Base-by-base conservation (phyloP, 2,113 vertebrate species). In the Microcebus tavaratra region DNA sequence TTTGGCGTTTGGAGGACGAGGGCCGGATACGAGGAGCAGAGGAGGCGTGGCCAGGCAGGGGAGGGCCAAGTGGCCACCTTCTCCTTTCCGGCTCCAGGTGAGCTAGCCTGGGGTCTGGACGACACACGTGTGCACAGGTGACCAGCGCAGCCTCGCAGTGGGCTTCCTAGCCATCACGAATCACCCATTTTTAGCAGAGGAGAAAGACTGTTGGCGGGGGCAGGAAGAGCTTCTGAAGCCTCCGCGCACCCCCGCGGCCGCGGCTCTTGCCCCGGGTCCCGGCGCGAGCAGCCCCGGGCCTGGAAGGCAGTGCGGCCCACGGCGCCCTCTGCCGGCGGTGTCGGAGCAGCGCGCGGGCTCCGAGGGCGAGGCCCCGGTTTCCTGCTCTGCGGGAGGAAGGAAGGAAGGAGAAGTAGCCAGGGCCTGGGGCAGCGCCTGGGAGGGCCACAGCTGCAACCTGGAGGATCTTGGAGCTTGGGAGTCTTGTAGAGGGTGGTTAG, bases 311-410 rank as follows among this genome's bases (percentile, higher is more conserved):
- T 70, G 94, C 67, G 92, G 6, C 65, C 88, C 94, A 86, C 90
- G 85, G 90, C 81, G 85, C 97, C 88, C 97, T 92, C 98, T 98
- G 97, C 97, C 85, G 98, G 59, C 5, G 3, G 8, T 34, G 3
- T n/a, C 53, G 23, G 72, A 8, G 45, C 39, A 3, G 53, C 83
- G 23, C 48, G 50, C 39, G 12, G 14, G 8, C 83, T 59, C 81
- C 1, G 0, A 0, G 8, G 4, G 29, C 29, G 23, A 6, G 45
- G 45, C 5, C 42, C 8, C 6, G 34, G 21, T 34, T 72, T 68
- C 61, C 9, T 10, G 48, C 31, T 5, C 2, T 2, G 11, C 20
- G 18, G 29, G 21, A 63, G 73, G 45, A 48, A 48, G 45, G 45
- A 48, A 48, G 36, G 36, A 36, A 36, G 36, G 36, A 36, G 36